Evolutionary conservation across 2,113 vertebrate genomes (phyloP).

Genomic region (Mus spicilegus): DNA sequence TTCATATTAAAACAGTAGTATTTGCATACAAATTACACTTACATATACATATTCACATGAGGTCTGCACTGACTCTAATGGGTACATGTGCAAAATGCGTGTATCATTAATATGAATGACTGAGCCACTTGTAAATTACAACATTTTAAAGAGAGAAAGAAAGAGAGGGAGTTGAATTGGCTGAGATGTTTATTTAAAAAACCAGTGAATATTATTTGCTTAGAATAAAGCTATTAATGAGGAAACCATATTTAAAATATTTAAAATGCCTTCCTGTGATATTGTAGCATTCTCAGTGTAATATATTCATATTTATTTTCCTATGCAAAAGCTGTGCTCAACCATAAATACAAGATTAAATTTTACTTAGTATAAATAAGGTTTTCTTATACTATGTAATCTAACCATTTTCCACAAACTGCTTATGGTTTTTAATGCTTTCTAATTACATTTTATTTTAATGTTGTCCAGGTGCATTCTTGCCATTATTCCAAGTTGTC

Average conservation of each 20-base stretch:
- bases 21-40: background rate
- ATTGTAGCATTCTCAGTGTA: background rate
- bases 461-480: background rate
- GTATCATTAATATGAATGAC: background rate
- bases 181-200: background rate
- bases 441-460: slow-evolving; percentile 3
- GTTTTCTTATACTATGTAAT: background rate
- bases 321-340: background rate
- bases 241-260: background rate
- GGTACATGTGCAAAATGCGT: background rate
- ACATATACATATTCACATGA: background rate
- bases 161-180: background rate
- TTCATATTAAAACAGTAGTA: background rate
- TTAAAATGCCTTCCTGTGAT: background rate
- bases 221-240: background rate
- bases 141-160: background rate
- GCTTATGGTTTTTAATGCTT: background rate
- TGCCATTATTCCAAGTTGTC: background rate
- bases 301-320: background rate
- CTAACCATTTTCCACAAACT: background rate
- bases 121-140: background rate
- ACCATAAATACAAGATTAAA: background rate
- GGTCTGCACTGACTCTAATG: background rate
- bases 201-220: background rate
- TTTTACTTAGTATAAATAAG: background rate